Evolutionary conservation across 2,113 vertebrate genomes (phyloP).

Genomic region (Phyllostomus hastatus): DNA sequence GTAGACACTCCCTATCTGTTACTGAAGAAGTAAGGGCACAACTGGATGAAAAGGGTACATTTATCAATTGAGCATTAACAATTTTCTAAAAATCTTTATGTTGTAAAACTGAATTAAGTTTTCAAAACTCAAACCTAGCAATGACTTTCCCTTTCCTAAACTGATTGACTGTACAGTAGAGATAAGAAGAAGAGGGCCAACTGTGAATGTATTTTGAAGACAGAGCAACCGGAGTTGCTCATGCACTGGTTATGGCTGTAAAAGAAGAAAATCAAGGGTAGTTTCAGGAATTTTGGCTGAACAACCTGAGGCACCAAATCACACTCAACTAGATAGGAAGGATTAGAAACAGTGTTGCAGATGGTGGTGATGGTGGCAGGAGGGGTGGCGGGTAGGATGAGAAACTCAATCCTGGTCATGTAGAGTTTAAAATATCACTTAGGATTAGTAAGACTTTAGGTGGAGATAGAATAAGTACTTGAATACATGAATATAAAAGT

Average conservation of each 20-base stretch:
- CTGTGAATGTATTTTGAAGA: not conserved
- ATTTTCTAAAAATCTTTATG: not conserved
- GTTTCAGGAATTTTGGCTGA: not conserved
- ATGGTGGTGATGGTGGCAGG: not conserved
- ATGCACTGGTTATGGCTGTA: not conserved
- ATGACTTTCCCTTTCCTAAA: not conserved
- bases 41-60: not conserved
- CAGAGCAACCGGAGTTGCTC: not conserved
- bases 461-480: not conserved
- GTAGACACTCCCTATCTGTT: not conserved
- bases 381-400: not conserved
- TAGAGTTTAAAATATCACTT: not conserved
- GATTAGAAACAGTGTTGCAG: not conserved
- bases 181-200: not conserved
- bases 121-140: not conserved
- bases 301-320: not conserved
- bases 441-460: not conserved
- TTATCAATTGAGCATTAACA: not conserved
- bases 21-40: not conserved
- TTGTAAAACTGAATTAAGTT: not conserved
- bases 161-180: not conserved
- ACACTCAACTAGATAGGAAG: not conserved
- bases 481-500: not conserved
- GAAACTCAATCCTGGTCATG: not conserved
- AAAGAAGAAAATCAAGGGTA: not conserved